These are phyloP conservation scores for Hoplodrina blanda DNA, from an alignment of 2,888 invertebrate species.

Conservation along the genomic window DNA sequence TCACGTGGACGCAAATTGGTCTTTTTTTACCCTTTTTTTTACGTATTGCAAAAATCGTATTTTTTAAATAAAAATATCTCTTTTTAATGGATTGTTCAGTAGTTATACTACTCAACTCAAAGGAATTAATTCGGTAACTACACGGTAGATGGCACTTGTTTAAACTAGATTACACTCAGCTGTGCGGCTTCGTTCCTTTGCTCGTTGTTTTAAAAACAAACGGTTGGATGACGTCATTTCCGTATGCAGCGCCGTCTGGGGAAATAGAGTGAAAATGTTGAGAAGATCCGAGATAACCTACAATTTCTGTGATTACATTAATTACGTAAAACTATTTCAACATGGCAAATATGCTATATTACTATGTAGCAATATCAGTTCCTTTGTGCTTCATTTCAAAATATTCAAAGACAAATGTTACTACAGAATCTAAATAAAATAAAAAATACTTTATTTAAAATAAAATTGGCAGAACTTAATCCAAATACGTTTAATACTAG, in stretches of 20 bases:
- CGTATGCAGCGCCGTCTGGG: constrained; percentile 56
- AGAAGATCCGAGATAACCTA: too few species aligned
- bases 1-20: constrained; percentile 32
- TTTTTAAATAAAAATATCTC: constrained; percentile 29
- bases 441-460: too few species aligned
- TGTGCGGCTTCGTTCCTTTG: constrained; percentile 53
- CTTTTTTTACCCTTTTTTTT: constrained; percentile 25
- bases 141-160: constrained; percentile 72
- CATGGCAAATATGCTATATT: too few species aligned
- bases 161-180: constrained; percentile 71
- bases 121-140: constrained; percentile 72
- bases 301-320: too few species aligned
- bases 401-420: too few species aligned
- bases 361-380: too few species aligned
- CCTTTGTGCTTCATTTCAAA: too few species aligned
- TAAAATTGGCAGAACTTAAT: too few species aligned
- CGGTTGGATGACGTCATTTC: constrained; percentile 52
- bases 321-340: too few species aligned
- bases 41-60: constrained; percentile 59
- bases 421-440: too few species aligned
- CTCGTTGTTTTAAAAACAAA: constrained; percentile 62
- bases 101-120: constrained; percentile 60
- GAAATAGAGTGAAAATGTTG: background rate
- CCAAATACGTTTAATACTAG: too few species aligned
- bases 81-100: constrained; percentile 37